Percentiles rank a stretch among this genome's conserved stretches.
These are phyloP conservation scores for Fragum whitleyi DNA, from an alignment of 2,888 invertebrate genomes.

Conservation along the genomic window DNA sequence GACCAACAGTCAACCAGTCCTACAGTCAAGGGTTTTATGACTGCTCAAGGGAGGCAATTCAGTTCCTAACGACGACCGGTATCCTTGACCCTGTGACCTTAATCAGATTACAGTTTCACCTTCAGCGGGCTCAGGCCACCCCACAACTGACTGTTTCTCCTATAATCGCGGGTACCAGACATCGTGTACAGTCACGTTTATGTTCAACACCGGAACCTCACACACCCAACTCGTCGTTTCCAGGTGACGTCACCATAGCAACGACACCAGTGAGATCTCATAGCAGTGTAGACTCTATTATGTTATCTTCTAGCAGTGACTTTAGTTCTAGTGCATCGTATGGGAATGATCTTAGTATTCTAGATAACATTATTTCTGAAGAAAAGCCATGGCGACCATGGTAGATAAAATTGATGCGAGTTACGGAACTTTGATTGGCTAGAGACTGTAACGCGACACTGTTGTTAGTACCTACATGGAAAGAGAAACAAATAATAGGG, in stretches of 20 bases:
- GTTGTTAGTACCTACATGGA: no score
- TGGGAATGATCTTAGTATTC: conserved; percentile 1
- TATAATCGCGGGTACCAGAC: neutral
- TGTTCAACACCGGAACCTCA: conserved; percentile 3
- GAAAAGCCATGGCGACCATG: conserved; percentile 7
- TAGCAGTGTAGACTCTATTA: neutral
- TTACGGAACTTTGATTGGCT: no score
- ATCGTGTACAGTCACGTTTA: neutral
- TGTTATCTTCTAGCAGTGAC: neutral
- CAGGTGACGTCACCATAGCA: neutral
- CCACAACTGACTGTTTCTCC: neutral
- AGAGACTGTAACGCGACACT: no score
- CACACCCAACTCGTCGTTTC: neutral
- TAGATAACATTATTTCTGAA: conserved; percentile 9
- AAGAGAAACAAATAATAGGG: no score
- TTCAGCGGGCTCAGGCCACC: neutral
- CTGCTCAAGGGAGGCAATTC: conserved; percentile 12
- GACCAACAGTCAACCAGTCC: neutral
- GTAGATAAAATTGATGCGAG: no score
- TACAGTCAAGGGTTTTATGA: neutral
- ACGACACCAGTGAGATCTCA: neutral
- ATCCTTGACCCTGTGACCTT: neutral
- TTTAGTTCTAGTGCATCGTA: neutral
- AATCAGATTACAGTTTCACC: neutral
- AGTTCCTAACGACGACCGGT: neutral